These are phyloP conservation scores for Plagiodera versicolora DNA, from an alignment of 2,888 invertebrate genomes.

Conservation along the genomic window DNA sequence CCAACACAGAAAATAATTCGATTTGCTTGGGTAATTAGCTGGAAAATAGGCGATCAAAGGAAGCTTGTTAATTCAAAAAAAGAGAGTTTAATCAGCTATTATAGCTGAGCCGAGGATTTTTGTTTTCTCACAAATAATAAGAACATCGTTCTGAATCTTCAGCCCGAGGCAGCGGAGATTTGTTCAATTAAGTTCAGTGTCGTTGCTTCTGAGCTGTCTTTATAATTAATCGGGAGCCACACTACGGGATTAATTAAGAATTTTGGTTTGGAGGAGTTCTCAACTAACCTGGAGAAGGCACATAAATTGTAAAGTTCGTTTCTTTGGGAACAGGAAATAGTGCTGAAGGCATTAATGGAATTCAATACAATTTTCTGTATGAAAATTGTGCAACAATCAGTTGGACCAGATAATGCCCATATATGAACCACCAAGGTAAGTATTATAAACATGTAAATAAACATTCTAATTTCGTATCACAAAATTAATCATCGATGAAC, in stretches of 20 bases:
- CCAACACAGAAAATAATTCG: constrained; percentile 26
- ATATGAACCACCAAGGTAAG: no score
- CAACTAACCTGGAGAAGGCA: constrained; percentile 1
- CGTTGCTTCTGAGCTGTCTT: constrained; percentile 20
- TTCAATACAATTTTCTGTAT: no score
- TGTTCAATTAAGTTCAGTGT: constrained; percentile 26
- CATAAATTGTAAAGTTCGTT: not conserved
- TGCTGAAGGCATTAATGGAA: no score
- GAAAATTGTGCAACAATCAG: no score
- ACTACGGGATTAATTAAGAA: constrained; percentile 21
- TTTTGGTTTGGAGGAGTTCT: constrained; percentile 14
- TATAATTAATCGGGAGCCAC: constrained; percentile 25
- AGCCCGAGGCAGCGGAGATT: constrained; percentile 13
- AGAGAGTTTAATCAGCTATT: constrained; percentile 43
- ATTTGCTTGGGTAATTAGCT: constrained; percentile 42
- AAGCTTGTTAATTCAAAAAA: constrained; percentile 40
- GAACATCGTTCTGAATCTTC: constrained; percentile 21
- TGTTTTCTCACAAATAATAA: constrained; percentile 23
- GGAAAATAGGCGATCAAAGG: constrained; percentile 42
- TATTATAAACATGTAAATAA: no score
- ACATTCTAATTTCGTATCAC: no score
- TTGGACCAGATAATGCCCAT: no score
- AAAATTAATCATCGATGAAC: no score
- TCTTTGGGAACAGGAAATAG: no score
- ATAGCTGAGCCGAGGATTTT: constrained; percentile 23